Evolutionary conservation across 2,113 vertebrate species (phyloP), one percentile per base, ranked within the genome.

Genomic region (Dissostichus mawsoni): DNA sequence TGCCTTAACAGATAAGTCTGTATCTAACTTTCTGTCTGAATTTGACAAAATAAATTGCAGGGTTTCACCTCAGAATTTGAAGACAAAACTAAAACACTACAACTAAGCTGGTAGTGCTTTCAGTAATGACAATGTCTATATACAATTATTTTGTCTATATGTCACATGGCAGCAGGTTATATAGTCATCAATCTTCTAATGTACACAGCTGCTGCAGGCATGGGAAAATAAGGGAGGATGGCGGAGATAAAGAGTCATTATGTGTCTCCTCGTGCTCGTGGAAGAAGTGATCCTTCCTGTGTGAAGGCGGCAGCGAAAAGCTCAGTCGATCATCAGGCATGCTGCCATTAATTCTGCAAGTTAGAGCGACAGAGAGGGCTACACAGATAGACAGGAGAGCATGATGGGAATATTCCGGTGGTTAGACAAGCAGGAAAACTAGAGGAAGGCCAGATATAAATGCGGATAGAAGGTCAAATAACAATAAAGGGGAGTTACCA

Each of bases 201-300:
- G 18, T 33, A 47, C 16, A 72, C 53, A 81, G 86, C 81, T 55
- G 69, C 81, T 88, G 73, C 74, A 85, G 83, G 76, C 78, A 57
- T 62, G 55, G 72, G 73, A 84, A 36, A 29, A 53, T 57, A 47
- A 45, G 47, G 13, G 51, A 76, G 33, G 51, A 73, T 18, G 8
- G 11, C 41, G 29, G 41, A 65, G 20, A 81, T 57, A 74, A 20
- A 70, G 44, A 66, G 50, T 70, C 64, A 20, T 55, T 44, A 16
- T 57, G 57, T 48, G 50, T 78, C 82, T 70, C 57, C 52, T 53
- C 12, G 7, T 69, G 33, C 52, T 53, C 12, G 7, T 69, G 33
- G 65, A 84, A 73, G 58, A 89, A 69, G 73, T 18, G 36, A 78
- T 72, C 48, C 48, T 74, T 75, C 61, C 64, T 62, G n/a, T 55